phyloP scores from a whole-genome alignment of 1,140 invertebrate genomes.

The Ridgeia piscesae region DNA sequence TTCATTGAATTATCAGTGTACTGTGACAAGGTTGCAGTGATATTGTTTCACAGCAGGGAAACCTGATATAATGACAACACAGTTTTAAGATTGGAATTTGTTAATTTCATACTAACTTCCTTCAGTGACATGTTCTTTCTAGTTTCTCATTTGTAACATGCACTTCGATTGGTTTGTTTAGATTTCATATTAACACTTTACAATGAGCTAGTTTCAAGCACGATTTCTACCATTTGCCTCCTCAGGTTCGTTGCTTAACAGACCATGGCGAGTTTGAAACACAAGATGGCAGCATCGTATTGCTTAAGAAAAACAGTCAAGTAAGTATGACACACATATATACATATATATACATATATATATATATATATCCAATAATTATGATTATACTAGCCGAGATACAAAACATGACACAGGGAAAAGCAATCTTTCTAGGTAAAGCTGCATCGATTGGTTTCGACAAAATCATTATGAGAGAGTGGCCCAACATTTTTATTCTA shows the following conservation, averaged over 20 bases:
- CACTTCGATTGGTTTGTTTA: background rate
- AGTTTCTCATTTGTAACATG: background rate
- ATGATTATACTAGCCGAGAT: too few relatives aligned
- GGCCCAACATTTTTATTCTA: too few relatives aligned
- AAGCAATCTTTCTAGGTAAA: too few relatives aligned
- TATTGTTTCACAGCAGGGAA: background rate
- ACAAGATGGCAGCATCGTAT: slow-evolving; percentile 85
- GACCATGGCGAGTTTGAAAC: slow-evolving; percentile 94
- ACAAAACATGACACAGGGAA: too few relatives aligned
- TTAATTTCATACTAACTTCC: too few relatives aligned
- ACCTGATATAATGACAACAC: background rate
- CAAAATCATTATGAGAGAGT: too few relatives aligned
- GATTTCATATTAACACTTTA: background rate
- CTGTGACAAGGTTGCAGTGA: background rate
- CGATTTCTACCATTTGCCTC: background rate
- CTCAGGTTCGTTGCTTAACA: slow-evolving; percentile 77
- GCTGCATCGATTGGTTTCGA: too few relatives aligned
- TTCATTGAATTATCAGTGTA: background rate
- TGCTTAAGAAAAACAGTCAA: slow-evolving; percentile 86
- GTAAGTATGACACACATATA: slow-evolving; percentile 39
- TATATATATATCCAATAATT: too few relatives aligned
- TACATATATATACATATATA: too few relatives aligned
- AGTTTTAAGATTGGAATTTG: background rate
- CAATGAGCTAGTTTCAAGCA: background rate
- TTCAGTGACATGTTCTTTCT: background rate